Base-by-base conservation (phyloP, 2,797 vertebrate species). In the Channa striata region DNA sequence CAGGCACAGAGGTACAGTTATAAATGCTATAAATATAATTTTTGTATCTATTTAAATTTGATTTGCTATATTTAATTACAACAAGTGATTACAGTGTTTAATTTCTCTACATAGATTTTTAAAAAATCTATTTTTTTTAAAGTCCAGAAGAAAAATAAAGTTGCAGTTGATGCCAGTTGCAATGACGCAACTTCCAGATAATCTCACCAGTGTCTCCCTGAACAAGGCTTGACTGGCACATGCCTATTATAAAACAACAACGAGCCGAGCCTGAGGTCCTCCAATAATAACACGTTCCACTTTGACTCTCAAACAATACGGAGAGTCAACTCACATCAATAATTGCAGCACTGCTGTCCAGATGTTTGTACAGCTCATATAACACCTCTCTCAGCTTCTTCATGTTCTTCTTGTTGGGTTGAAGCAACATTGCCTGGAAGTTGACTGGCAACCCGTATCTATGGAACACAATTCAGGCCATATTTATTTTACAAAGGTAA, bases 371-470 rank as follows among this genome's bases (percentile, higher is more conserved):
- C 12, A 99, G 86, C 8, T 98, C 97, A 50, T 96, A 91, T 65
- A 98, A 91, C 72, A 99, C 96, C 87, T 99, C 98, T 82, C 98
- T 92, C 84, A 99, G 93, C 85, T 97, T 98, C 93, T 98, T 99
- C 96, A 99, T 96, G 79, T 96, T 99, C 90, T 97, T 99, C 93
- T 97, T 99, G 86, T 95, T 98, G 77, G 98, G 97, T 82, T 99
- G 98, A 54, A 99, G 95, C 63, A 99, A 91, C 97, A 99, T 99
- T 57, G 98, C 98, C 91, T 99, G 98, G 92, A 99, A 99, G 91
- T 99, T 99, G 66, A 99, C 98, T 2, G 98, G 98, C 85, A 99
- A 92, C 68, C 98, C 98, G 1, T 99, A 99, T 91, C 98, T 99
- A 61, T 2, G 11, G 57, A 58, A 49, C 9, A 72, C 39, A 70